Percentiles rank a stretch among this genome's conserved stretches.
These are phyloP conservation scores for Hermodice carunculata DNA, from an alignment of 2,888 invertebrate species.

Conservation along the genomic window DNA sequence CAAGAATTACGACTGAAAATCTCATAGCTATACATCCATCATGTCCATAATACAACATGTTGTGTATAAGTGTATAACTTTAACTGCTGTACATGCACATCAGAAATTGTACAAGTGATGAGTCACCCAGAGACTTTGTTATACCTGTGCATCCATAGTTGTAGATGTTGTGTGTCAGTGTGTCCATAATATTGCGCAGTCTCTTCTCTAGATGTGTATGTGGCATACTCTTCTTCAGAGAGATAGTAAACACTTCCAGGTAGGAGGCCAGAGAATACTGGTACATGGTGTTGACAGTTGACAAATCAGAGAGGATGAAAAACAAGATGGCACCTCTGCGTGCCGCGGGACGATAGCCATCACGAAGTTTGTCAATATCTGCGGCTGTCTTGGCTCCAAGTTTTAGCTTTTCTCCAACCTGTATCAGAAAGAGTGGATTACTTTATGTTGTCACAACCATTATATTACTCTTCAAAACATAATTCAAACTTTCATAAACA, in stretches of 20 bases:
- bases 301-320: slow-evolving; percentile 92
- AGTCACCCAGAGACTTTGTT: no score
- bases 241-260: slow-evolving; percentile 85
- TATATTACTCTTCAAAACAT: background rate
- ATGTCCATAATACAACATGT: no score
- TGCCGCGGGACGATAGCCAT: slow-evolving; percentile 88
- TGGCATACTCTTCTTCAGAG: slow-evolving; percentile 85
- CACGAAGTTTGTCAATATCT: slow-evolving; percentile 86
- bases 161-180: slow-evolving; percentile 88
- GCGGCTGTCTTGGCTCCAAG: slow-evolving; percentile 81
- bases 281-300: slow-evolving; percentile 90
- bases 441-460: no score
- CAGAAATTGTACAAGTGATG: no score
- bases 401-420: slow-evolving; percentile 82
- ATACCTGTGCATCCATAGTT: slow-evolving; percentile 85
- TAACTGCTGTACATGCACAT: no score
- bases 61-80: no score
- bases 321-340: slow-evolving; percentile 90
- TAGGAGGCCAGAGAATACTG: slow-evolving; percentile 91
- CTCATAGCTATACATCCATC: no score
- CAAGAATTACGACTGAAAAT: no score
- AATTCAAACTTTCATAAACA: background rate
- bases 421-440: no score
- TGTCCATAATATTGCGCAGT: slow-evolving; percentile 84
- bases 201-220: slow-evolving; percentile 83